Conservation (phyloP, 2,113 vertebrate species). For the Tenrec ecaudatus region DNA sequence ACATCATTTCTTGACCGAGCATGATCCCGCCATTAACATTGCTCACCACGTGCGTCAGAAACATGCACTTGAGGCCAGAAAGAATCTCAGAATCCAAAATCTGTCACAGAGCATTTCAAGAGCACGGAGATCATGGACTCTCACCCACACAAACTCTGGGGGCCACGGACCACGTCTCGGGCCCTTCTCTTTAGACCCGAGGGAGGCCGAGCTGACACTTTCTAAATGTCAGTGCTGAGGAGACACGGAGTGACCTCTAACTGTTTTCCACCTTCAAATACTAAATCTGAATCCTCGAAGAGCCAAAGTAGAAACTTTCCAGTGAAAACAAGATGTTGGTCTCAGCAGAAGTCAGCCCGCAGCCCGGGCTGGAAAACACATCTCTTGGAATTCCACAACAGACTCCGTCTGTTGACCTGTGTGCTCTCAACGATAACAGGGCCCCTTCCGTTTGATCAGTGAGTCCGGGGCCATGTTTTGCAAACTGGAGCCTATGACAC, state of each 20-base stretch:
- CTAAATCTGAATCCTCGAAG: conserved; percentile 18
- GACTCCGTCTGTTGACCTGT: neutral
- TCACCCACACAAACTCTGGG: neutral
- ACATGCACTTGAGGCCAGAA: conserved; percentile 24
- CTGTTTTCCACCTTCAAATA: conserved; percentile 47
- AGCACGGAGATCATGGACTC: neutral
- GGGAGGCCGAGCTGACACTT: neutral
- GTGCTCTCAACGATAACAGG: neutral
- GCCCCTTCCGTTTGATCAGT: neutral
- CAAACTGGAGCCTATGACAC: neutral
- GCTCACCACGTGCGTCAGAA: neutral
- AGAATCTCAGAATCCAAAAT: conserved; percentile 7
- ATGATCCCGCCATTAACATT: conserved; percentile 29
- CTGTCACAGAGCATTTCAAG: conserved; percentile 3
- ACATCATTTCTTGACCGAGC: neutral
- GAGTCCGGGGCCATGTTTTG: neutral
- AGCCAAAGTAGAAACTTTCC: neutral
- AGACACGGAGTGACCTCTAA: neutral
- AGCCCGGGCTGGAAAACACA: neutral
- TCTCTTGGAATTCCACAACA: neutral
- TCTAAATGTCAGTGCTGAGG: neutral
- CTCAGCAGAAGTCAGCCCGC: neutral
- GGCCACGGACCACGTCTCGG: neutral
- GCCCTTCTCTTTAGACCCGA: no score
- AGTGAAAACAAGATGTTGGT: conserved; percentile 11